Evolutionary conservation across 2,113 vertebrate genomes (phyloP).

Genomic region (Colinus virginianus): DNA sequence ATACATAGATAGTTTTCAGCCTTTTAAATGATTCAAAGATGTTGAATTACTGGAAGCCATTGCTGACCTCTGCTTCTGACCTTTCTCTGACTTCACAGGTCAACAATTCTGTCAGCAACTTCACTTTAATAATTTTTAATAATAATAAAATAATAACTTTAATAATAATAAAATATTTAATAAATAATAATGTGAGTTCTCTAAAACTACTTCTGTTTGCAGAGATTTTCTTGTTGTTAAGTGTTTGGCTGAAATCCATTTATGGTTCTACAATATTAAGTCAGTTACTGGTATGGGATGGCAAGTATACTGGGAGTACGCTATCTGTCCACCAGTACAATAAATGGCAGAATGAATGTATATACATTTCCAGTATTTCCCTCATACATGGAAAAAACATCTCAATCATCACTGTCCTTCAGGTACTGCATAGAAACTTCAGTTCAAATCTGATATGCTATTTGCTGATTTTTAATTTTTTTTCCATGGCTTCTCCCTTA

Average conservation of each 20-base stretch:
- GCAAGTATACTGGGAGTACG: background rate
- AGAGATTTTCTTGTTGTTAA: background rate
- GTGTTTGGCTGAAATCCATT: background rate
- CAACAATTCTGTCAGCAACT: background rate
- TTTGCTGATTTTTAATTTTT: background rate
- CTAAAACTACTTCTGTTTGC: background rate
- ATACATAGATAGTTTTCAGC: background rate
- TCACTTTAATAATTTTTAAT: background rate
- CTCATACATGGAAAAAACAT: background rate
- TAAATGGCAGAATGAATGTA: background rate
- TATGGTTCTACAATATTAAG: background rate
- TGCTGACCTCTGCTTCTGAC: slow-evolving; percentile 1
- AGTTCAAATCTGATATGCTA: background rate
- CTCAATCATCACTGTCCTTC: background rate
- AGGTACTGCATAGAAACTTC: background rate
- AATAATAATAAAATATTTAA: no score
- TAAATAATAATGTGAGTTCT: background rate
- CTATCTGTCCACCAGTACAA: background rate
- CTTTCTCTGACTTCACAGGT: slow-evolving; percentile 1
- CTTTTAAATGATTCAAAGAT: slow-evolving; percentile 4
- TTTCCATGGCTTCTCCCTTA: background rate
- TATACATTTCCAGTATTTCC: background rate
- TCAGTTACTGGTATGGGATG: background rate
- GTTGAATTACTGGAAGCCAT: background rate
- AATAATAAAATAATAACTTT: no score